Evolutionary conservation across 2,113 vertebrate genomes (phyloP).

Genomic region (Ammodytes dubius): DNA sequence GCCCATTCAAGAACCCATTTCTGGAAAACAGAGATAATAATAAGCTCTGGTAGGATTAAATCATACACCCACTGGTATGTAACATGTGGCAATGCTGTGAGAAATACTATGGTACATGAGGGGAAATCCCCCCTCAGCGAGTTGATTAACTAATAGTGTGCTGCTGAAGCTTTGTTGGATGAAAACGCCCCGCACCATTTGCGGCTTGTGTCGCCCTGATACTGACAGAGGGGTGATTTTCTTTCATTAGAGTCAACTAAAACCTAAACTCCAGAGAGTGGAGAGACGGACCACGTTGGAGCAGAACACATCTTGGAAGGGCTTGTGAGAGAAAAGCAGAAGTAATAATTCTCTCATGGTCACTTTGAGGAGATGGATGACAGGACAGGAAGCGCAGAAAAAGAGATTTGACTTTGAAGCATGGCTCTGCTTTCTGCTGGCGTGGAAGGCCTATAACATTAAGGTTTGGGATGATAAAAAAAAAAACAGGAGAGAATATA

Average conservation of each 20-base stretch:
- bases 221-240: conserved; percentile 6
- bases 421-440: neutral
- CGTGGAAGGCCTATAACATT: neutral
- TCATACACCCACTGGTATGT: too few relatives aligned
- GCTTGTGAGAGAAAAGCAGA: conserved; percentile 19
- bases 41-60: neutral
- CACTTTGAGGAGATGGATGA: conserved; percentile 2
- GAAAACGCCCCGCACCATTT: neutral
- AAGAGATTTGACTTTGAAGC: neutral
- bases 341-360: conserved; percentile 23
- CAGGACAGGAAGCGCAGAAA: conserved; percentile 25
- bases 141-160: conserved; percentile 4
- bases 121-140: neutral
- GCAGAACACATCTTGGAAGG: conserved; percentile 17
- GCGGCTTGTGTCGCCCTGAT: neutral
- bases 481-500: conserved; percentile 7
- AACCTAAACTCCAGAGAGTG: conserved; percentile 29
- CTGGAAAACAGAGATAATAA: neutral
- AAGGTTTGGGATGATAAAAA: conserved; percentile 1
- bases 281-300: conserved; percentile 16
- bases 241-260: conserved; percentile 17
- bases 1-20: neutral
- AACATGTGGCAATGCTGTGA: neutral
- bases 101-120: neutral
- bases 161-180: conserved; percentile 2